These are phyloP conservation scores for Chlamydotis undulata DNA, from an alignment of 2,113 vertebrate species.

Conservation along the genomic window DNA sequence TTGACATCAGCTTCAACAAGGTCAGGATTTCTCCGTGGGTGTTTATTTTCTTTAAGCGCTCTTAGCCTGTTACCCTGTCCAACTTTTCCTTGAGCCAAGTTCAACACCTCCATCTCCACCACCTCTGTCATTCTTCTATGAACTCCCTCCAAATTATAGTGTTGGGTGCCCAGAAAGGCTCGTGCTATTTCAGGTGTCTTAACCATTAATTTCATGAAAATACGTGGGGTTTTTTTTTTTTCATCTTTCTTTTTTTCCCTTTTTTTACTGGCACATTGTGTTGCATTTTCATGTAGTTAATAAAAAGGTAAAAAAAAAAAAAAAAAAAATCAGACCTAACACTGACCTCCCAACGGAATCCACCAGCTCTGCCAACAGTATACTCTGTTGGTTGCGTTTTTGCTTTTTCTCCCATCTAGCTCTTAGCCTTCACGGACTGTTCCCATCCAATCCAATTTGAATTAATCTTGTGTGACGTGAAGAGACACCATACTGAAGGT, in stretches of 20 bases:
- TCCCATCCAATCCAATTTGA: constrained; percentile 11
- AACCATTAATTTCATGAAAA: neutral
- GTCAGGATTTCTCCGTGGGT: constrained; percentile 2
- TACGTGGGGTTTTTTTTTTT: neutral
- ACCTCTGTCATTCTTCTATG: neutral
- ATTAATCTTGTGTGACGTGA: neutral
- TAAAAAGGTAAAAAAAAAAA: neutral
- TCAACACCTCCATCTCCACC: constrained; percentile 11
- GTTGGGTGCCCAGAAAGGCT: neutral
- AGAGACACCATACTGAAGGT: neutral
- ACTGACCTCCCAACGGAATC: constrained; percentile 28
- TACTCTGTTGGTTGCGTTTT: neutral
- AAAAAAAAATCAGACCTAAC: neutral
- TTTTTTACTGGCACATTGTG: neutral
- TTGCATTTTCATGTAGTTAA: neutral
- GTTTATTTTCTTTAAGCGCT: constrained; percentile 34
- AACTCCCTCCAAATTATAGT: neutral
- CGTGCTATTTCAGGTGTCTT: neutral
- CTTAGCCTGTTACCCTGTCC: neutral
- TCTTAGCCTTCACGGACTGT: neutral
- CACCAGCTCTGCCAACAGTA: constrained; percentile 9
- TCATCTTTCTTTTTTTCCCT: neutral
- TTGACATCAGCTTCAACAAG: neutral
- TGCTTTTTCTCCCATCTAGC: neutral
- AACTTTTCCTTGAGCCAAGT: neutral